Percentiles rank a stretch among this genome's conserved stretches.
phyloP scores from a whole-genome alignment of 2,888 invertebrate genomes.

The Melipona bicolor region DNA sequence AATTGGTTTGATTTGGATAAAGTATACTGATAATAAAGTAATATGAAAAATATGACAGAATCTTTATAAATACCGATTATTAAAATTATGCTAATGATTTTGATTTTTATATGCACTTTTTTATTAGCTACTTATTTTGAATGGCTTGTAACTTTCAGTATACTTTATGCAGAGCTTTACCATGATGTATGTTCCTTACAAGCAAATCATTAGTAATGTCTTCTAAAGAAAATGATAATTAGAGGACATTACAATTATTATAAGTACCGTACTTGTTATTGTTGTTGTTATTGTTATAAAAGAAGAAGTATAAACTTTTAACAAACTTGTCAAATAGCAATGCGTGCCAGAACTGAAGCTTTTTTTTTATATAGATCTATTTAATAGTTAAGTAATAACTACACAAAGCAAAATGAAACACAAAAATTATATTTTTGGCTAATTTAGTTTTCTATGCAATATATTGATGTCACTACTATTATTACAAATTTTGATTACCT shows the following conservation, averaged over 20 bases:
- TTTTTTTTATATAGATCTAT: constrained; percentile 55
- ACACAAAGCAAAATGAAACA: constrained; percentile 46
- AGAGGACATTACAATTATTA: constrained; percentile 60
- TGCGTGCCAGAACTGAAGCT: constrained; percentile 52
- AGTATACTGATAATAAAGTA: constrained; percentile 57
- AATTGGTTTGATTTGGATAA: constrained; percentile 64
- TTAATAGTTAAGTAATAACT: constrained; percentile 47
- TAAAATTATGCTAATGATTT: not conserved
- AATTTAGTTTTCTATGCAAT: constrained; percentile 58
- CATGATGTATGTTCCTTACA: constrained; percentile 66
- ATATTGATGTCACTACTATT: constrained; percentile 33
- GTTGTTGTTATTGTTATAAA: constrained; percentile 75
- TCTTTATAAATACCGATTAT: constrained; percentile 13
- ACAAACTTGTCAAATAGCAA: constrained; percentile 48
- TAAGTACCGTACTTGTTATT: constrained; percentile 73
- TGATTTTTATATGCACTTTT: constrained; percentile 33
- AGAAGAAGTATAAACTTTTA: constrained; percentile 61
- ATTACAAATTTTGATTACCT: constrained; percentile 36
- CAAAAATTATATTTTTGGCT: constrained; percentile 52
- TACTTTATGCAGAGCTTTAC: constrained; percentile 62
- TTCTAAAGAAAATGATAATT: constrained; percentile 53
- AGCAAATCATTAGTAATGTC: constrained; percentile 62
- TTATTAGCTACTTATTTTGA: constrained; percentile 28
- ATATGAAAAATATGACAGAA: constrained; percentile 22
- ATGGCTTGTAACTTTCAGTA: constrained; percentile 47